Percentiles rank a stretch among this genome's conserved stretches.
phyloP scores from a whole-genome alignment of 2,888 invertebrate species.

The Hemistola chrysoprasaria region DNA sequence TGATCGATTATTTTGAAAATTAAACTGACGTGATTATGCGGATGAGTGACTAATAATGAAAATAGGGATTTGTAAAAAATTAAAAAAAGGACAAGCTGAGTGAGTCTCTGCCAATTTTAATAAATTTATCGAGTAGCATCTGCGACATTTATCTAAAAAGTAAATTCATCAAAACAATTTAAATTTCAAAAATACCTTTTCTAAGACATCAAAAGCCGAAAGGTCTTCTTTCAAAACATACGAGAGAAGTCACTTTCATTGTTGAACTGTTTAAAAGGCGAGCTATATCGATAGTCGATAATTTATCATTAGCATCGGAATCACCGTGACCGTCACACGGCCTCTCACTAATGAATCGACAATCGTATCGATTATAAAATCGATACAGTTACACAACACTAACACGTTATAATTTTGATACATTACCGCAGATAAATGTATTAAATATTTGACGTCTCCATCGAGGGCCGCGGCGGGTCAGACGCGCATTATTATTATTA shows the following conservation, averaged over 20 bases:
- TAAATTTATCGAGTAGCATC: too few species aligned
- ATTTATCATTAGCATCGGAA: conserved; percentile 41
- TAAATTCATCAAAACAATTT: too few species aligned
- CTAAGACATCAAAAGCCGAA: too few species aligned
- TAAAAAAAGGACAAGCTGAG: too few species aligned
- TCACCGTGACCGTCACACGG: conserved; percentile 34
- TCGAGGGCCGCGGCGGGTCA: conserved; percentile 52
- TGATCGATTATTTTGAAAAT: conserved; percentile 34
- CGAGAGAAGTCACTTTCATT: conserved; percentile 14
- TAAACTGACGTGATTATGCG: conserved; percentile 36
- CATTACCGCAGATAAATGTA: conserved; percentile 68
- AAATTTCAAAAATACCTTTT: too few species aligned
- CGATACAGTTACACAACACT: conserved; percentile 43
- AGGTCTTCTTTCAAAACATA: too few species aligned
- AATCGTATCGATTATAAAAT: conserved; percentile 38
- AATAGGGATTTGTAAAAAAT: neutral
- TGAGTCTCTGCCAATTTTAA: too few species aligned
- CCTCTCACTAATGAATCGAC: conserved; percentile 56
- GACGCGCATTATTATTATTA: conserved; percentile 69
- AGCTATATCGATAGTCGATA: conserved; percentile 37
- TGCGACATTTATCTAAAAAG: too few species aligned
- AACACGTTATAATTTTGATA: conserved; percentile 56
- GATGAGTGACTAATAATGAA: conserved; percentile 5
- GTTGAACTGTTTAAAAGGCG: conserved; percentile 24
- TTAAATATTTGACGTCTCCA: conserved; percentile 65